Evolutionary conservation across 2,113 vertebrate genomes (phyloP).

Genomic region (Campylorhamphus procurvoides): DNA sequence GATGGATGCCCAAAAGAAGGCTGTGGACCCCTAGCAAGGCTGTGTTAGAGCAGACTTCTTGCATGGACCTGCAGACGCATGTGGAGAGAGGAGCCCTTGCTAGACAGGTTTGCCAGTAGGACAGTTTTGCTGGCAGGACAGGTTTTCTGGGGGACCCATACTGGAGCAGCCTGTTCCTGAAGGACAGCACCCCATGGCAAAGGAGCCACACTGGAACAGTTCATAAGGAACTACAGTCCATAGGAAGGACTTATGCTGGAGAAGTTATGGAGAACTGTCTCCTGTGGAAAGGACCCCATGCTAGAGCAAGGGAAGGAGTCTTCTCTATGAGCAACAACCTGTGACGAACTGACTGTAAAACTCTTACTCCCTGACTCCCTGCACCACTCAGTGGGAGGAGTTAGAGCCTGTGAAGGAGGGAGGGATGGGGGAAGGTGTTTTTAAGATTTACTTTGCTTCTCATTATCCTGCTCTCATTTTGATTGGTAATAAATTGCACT

Average conservation of each 20-base stretch:
- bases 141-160: background rate
- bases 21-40: background rate
- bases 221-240: background rate
- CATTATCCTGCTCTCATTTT: background rate
- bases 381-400: background rate
- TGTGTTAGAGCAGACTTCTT: background rate
- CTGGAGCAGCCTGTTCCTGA: background rate
- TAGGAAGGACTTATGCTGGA: background rate
- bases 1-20: background rate
- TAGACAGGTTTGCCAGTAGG: background rate
- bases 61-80: background rate
- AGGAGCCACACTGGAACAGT: background rate
- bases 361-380: accelerated
- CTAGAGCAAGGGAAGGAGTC: background rate
- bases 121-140: background rate
- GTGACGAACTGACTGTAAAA: no score
- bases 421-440: background rate
- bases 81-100: background rate
- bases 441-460: background rate
- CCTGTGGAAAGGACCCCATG: accelerated
- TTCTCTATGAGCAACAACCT: accelerated
- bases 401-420: background rate
- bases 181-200: background rate
- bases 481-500: background rate
- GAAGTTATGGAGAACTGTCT: background rate